A percentile compares a stretch with the other conserved stretches of the same genome.
These are phyloP conservation scores for Pogonomyrmex barbatus DNA, from an alignment of 1,140 invertebrate species.

Conservation along the genomic window DNA sequence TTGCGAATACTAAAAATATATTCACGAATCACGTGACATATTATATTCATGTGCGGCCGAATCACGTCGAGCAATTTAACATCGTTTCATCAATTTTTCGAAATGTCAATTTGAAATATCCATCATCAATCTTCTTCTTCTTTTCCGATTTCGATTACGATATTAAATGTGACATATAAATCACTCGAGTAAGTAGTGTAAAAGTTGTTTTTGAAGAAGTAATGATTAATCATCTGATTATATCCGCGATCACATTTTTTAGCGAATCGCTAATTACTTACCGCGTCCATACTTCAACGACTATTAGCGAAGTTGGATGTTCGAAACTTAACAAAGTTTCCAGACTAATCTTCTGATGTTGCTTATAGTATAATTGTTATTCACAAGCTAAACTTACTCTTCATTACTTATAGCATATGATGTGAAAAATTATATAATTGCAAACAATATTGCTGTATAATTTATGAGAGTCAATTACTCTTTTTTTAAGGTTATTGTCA, in stretches of 20 bases:
- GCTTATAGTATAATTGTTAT: constrained; percentile 40
- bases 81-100: constrained; percentile 52
- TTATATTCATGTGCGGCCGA: constrained; percentile 40
- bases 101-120: constrained; percentile 18
- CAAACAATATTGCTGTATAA: background rate
- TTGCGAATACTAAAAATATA: constrained; percentile 24
- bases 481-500: background rate
- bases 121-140: background rate
- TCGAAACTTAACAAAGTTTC: constrained; percentile 37
- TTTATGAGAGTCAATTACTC: background rate
- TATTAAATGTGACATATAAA: constrained; percentile 21
- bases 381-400: constrained; percentile 6
- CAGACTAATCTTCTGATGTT: constrained; percentile 40
- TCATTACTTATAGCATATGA: constrained; percentile 15
- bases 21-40: constrained; percentile 26
- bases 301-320: constrained; percentile 33
- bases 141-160: background rate
- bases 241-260: constrained; percentile 32
- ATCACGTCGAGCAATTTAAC: constrained; percentile 32
- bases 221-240: constrained; percentile 50
- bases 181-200: constrained; percentile 21
- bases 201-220: background rate
- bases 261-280: constrained; percentile 42
- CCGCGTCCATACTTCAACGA: constrained; percentile 5
- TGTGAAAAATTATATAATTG: constrained; percentile 17